phyloP scores from a whole-genome alignment of 2,113 vertebrate species.

The Nipponia nippon region DNA sequence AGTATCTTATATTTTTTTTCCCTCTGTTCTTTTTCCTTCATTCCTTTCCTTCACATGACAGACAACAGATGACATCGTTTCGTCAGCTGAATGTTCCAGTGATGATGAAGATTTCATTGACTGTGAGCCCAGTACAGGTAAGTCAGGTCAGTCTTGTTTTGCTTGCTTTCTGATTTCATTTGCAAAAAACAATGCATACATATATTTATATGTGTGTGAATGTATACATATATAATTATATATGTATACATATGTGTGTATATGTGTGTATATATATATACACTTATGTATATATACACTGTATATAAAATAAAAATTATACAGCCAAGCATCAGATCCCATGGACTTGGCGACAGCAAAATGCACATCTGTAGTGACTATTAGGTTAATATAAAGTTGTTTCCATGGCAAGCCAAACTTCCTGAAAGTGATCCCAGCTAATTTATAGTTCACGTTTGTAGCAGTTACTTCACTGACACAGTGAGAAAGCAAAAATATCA shows the following conservation, averaged over 20 bases:
- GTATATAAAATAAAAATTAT: conserved; percentile 44
- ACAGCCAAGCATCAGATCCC: conserved; percentile 90
- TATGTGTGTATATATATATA: conserved; percentile 71
- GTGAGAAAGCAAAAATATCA: background rate
- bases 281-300: conserved; percentile 69
- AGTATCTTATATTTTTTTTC: background rate
- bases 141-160: conserved; percentile 92
- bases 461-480: background rate
- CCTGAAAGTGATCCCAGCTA: background rate
- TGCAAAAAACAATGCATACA: conserved; percentile 82
- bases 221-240: conserved; percentile 72
- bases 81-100: conserved; percentile 96
- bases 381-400: conserved; percentile 6
- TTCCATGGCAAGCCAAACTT: background rate
- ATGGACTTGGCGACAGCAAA: conserved; percentile 73
- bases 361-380: background rate
- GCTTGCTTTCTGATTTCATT: conserved; percentile 90
- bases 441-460: background rate
- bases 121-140: conserved; percentile 98
- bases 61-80: conserved; percentile 96
- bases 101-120: conserved; percentile 98
- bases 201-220: conserved; percentile 64
- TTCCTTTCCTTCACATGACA: conserved; percentile 50
- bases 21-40: background rate
- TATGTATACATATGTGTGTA: conserved; percentile 73